Percentiles rank a stretch among this genome's conserved stretches.
Conservation (phyloP, 1,140 invertebrate genomes). For the Adelges cooleyi region DNA sequence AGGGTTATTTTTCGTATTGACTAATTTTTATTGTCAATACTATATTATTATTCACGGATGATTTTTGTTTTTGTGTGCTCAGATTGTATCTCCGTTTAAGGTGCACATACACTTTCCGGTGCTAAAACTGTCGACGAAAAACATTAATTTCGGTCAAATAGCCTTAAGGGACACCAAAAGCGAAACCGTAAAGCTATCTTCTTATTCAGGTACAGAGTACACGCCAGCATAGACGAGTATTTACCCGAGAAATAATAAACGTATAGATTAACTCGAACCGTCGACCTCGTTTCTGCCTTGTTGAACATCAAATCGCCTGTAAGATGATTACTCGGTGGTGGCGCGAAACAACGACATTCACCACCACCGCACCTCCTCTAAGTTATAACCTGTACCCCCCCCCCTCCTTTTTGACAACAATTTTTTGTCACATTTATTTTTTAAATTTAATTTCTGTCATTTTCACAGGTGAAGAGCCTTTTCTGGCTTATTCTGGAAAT, state of each 20-base stretch:
- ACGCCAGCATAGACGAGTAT: neutral
- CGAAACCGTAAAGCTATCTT: conserved; percentile 17
- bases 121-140: conserved; percentile 4
- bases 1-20: too few species aligned
- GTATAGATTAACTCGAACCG: conserved; percentile 11
- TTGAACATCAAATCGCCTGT: neutral
- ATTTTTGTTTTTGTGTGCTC: too few species aligned
- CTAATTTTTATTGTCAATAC: too few species aligned
- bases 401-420: neutral
- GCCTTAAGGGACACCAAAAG: neutral
- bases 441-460: neutral
- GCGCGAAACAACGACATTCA: too few species aligned
- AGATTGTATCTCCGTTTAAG: neutral
- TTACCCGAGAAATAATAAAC: conserved; percentile 14
- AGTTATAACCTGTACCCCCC: too few species aligned
- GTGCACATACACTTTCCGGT: neutral
- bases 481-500: neutral
- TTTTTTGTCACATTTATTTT: neutral
- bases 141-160: conserved; percentile 22
- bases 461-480: neutral
- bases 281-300: conserved; percentile 1
- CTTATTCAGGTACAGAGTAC: conserved; percentile 15
- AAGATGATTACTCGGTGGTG: neutral
- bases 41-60: too few species aligned
- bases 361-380: too few species aligned